Base-by-base conservation (phyloP, 2,888 invertebrate genomes). In the Tipula unca region DNA sequence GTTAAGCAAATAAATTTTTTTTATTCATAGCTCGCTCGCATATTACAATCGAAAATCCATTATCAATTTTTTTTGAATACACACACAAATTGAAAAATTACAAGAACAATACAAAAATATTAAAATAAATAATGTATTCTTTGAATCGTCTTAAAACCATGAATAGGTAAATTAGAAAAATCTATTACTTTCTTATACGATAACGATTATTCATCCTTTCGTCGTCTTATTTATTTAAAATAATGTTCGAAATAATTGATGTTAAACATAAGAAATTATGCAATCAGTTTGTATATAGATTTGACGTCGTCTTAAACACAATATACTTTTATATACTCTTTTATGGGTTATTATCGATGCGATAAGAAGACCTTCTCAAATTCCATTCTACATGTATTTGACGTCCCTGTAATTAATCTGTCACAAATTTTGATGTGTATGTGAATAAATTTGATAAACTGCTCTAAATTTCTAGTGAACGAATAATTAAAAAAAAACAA, bases 151-250 rank as follows among this genome's bases (percentile, higher is more conserved):
- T 69, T 69, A 69, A 69, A 69, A 69, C 25, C 69, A 69, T 69
- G 69, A 69, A 69, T 69, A 69, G 69, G 69, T 69, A 69, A 69
- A 69, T 69, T 69, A 69, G 69, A 69, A 69, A 69, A 69, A 69
- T 69, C 69, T 69, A 69, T 69, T 69, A 69, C 69, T 25, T 25
- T 69, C 25, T 13, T 69, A 25, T 25, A 25, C 69, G 69, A 69
- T 69, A 25, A 69, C n/a, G n/a, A n/a, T n/a, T n/a, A n/a, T n/a
- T n/a, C n/a, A n/a, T n/a, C 25, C 69, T 3, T 69, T 2, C 8
- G 10, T 3, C 10, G n/a, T 69, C 69, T 69, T 25, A 25, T 69
- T 25, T 69, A 69, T 69, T 25, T 25, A 69, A 69, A 69, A 69
- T 20, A 69, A 69, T 25, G 8, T 69, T 69, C 8, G 25, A 20